These are phyloP conservation scores for Nyctalus aviator DNA, from an alignment of 2,797 vertebrate species.

Conservation along the genomic window DNA sequence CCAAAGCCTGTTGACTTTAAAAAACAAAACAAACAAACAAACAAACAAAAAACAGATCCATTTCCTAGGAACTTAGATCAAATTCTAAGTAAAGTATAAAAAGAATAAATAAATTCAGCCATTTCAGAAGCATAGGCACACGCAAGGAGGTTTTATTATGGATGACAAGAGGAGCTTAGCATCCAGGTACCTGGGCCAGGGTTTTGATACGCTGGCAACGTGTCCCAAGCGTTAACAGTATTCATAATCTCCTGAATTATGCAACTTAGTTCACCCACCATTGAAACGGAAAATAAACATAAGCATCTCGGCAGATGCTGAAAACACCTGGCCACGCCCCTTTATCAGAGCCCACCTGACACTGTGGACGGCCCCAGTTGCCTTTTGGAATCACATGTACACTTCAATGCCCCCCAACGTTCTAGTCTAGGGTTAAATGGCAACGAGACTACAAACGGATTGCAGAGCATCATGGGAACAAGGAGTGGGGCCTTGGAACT, in stretches of 20 bases:
- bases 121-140: neutral
- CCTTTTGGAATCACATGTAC: fast-evolving
- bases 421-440: neutral
- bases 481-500: neutral
- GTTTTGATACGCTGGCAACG: fast-evolving
- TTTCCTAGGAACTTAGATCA: neutral
- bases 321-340: fast-evolving
- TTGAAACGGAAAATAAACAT: neutral
- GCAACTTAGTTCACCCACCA: too few species aligned
- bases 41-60: neutral
- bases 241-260: fast-evolving
- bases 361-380: fast-evolving
- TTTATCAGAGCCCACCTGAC: fast-evolving
- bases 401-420: fast-evolving
- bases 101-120: neutral
- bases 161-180: fast-evolving
- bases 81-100: neutral
- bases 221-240: fast-evolving
- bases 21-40: neutral
- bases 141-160: too few species aligned
- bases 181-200: neutral
- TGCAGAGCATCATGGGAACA: neutral
- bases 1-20: neutral
- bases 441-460: neutral
- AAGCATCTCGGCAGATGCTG: neutral